Percentiles rank a stretch among this genome's conserved stretches.
Conservation (phyloP, 2,113 vertebrate genomes). For the Lophius piscatorius region DNA sequence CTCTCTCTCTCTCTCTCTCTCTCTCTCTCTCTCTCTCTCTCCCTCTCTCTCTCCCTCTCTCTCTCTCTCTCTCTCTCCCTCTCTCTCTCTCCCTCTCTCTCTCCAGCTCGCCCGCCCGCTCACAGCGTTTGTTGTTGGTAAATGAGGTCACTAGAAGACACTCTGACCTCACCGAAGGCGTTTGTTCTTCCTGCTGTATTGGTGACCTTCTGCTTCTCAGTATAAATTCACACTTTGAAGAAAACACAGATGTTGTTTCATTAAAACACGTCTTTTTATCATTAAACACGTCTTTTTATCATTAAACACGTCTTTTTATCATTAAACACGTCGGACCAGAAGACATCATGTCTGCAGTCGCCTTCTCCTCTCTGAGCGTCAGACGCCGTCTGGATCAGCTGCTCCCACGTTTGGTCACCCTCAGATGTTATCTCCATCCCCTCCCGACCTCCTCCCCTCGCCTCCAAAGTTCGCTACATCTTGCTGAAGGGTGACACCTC, state of each 20-base stretch:
- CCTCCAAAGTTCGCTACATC: slow-evolving; percentile 25
- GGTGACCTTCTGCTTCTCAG: slow-evolving; percentile 39
- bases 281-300: too few species aligned
- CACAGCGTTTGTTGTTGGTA: slow-evolving; percentile 60
- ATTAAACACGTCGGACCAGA: slow-evolving; percentile 27
- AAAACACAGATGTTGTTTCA: too few species aligned
- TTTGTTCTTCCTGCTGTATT: slow-evolving; percentile 51
- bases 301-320: slow-evolving; percentile 53
- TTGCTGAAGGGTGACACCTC: slow-evolving; percentile 46
- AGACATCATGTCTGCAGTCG: too few species aligned
- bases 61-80: slow-evolving; percentile 8
- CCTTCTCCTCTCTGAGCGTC: too few species aligned
- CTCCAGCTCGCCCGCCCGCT: slow-evolving; percentile 57
- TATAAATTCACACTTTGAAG: slow-evolving; percentile 64
- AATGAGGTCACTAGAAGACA: slow-evolving; percentile 74
- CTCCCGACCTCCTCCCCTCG: slow-evolving; percentile 14
- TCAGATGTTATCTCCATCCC: slow-evolving; percentile 3
- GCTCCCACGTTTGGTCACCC: too few species aligned
- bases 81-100: slow-evolving; percentile 41
- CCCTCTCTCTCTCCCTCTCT: neutral
- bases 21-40: slow-evolving; percentile 3
- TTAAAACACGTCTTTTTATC: too few species aligned
- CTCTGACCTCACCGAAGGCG: slow-evolving; percentile 73
- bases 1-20: neutral
- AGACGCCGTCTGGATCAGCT: too few species aligned